Base-by-base conservation (phyloP, 2,888 invertebrate genomes). In the Timema podura region DNA sequence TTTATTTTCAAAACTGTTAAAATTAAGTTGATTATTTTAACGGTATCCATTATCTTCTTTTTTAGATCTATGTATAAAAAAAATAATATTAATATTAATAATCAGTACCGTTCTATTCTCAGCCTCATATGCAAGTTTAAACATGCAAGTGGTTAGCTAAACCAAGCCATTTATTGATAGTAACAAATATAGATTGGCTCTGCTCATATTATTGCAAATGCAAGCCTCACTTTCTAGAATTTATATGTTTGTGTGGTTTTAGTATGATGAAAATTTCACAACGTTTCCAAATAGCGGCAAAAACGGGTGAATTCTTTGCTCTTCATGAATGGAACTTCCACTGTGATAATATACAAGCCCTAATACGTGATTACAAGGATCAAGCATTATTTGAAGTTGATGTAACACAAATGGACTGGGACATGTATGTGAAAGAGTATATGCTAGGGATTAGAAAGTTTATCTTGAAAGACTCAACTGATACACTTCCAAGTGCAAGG, bases 231-330 rank as follows among this genome's bases (percentile, higher is more conserved):
- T 51, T n/a, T 51, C 44, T n/a, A 16, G 44, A 30, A 11, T 45
- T 5, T n/a, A 30, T 30, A 5, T 51, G 11, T 67, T n/a, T 51
- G 51, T 49, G 44, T 66, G 67, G 44, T 48, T 82, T 16, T 79
- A 93, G 93, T 74, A 93, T 95, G 89, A 86, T 95, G 81, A 92
- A 91, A 78, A 86, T 93, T 1, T 91, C 92, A n/a, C 87, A 87
- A 68, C 89, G 91, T 73, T 90, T 95, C 79, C 89, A 92, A 76
- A 86, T 88, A 77, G 91, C 93, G 0, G 88, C 92, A 0, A 85
- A 88, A 16, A 89, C 90, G 0, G 91, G 95, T 0, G 90, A 91
- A 78, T 96, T 92, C 79, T 96, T 96, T 79, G 91, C 94, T 0
- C 86, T 90, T 45, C 87, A 91, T 79, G 91, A 95, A 75, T 97